Base-by-base conservation (phyloP, 2,797 vertebrate species). In the Agapornis canus region DNA sequence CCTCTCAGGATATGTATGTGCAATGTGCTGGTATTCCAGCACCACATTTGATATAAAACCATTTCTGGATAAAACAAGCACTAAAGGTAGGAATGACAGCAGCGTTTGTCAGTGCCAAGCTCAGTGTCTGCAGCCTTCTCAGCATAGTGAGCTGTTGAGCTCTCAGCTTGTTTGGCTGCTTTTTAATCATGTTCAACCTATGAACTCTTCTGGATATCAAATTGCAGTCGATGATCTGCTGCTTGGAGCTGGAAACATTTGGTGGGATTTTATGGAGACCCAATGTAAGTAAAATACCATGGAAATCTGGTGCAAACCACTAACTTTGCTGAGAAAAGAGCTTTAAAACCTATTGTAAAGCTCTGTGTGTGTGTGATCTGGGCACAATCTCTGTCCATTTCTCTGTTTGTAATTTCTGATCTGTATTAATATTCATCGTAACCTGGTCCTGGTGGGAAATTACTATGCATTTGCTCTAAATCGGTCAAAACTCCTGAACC, bases 401-500 rank as follows among this genome's bases (percentile, higher is more conserved):
- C 80, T 83, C 65, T 60, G 64, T 92, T 59, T 86, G 49, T 83
- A 63, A 57, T 35, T 27, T 92, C 86, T 94, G 75, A 70, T 92
- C 79, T 26, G 47, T 76, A 82, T 82, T 94, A 95, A 78, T 61
- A 68, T 78, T 90, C 57, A 21, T 82, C 82, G 56, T 88, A 87
- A 82, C 75, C 43, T 4, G 7, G 86, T 54, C 88, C 69, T 18
- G 3, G 85, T 66, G 93, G 92, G 95, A 96, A 96, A 96, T 96
- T 93, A 92, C 94, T 92, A 68, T 95, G 92, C 79, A 27, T 87
- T 96, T 96, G 87, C 89, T 95, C 80, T 83, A 95, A 96, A 94
- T 96, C 52, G 92, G 96, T 97, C 95, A 95, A 82, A 96, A 95
- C 86, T 84, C 42, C 86, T 89, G 90, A 93, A 95, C 94, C 95